Evolutionary conservation across 2,113 vertebrate species (phyloP).

Genomic region (Pavo muticus): DNA sequence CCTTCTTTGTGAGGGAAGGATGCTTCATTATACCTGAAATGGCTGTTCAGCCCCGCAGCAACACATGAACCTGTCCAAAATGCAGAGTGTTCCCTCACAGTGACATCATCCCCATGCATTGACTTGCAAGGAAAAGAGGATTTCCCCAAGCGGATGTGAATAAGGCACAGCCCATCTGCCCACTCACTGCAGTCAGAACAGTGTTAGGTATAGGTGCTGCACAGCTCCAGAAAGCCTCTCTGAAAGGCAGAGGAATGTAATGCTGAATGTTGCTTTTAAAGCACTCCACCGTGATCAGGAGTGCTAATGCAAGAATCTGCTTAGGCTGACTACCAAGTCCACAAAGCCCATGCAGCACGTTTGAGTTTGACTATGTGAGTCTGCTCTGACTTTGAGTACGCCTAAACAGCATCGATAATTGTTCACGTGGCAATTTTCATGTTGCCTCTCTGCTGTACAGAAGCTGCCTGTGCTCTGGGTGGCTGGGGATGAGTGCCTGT

Average conservation of each 20-base stretch:
- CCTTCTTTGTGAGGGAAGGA: background rate
- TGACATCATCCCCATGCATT: background rate
- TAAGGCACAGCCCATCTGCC: background rate
- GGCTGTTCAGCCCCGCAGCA: background rate
- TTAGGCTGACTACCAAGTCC: background rate
- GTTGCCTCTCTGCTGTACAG: background rate
- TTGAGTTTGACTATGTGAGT: background rate
- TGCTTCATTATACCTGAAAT: background rate
- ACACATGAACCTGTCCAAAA: background rate
- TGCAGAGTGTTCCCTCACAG: background rate
- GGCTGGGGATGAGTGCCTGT: background rate
- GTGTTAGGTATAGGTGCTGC: background rate
- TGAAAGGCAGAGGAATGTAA: background rate
- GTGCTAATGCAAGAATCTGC: background rate
- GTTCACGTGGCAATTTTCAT: background rate
- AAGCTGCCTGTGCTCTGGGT: background rate
- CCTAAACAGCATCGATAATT: background rate
- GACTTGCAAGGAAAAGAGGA: background rate
- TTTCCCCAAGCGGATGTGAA: background rate
- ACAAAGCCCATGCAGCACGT: background rate
- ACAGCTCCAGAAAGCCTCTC: background rate
- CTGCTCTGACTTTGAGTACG: background rate
- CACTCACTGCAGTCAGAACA: background rate
- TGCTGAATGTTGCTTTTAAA: background rate
- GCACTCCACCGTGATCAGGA: background rate